Evolutionary conservation across 37 sponge, comb jelly and placozoan genomes (phyloP).

Genomic region (Aphrocallistes beatrix): DNA sequence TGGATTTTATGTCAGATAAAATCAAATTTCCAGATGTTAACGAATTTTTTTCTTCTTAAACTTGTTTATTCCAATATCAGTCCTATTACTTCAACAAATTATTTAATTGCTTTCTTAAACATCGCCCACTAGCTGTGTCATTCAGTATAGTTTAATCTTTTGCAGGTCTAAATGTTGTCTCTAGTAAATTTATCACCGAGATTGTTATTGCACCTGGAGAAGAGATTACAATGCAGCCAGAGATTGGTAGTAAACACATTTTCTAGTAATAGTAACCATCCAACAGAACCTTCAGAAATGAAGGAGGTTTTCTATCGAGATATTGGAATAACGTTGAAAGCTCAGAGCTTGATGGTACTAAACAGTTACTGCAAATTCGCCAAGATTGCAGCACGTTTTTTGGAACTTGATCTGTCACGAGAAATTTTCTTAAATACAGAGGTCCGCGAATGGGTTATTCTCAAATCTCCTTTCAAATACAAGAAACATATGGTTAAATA

Average conservation of each 20-base stretch:
- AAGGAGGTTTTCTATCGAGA: neutral
- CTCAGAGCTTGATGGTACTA: slow-evolving; percentile 61
- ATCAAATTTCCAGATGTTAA: too few species aligned
- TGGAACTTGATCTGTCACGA: slow-evolving; percentile 43
- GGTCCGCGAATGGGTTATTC: slow-evolving; percentile 21
- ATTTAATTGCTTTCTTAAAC: too few species aligned
- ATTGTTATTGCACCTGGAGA: neutral
- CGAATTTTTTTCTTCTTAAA: too few species aligned
- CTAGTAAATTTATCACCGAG: neutral
- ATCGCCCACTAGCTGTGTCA: too few species aligned
- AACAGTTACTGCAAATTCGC: slow-evolving; percentile 74
- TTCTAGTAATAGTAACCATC: too few species aligned
- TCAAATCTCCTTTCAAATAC: slow-evolving; percentile 78
- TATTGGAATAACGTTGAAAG: slow-evolving; percentile 48
- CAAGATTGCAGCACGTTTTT: slow-evolving; percentile 47
- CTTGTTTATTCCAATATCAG: too few species aligned
- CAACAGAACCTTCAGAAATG: neutral
- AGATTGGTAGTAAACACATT: too few species aligned
- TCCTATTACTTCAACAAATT: too few species aligned
- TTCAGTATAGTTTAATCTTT: too few species aligned
- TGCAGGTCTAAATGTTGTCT: too few species aligned
- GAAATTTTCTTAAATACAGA: neutral
- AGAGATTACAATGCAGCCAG: neutral
- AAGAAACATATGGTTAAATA: slow-evolving; percentile 90
- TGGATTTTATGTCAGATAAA: too few species aligned